phyloP scores from a whole-genome alignment of 2,797 vertebrate genomes.

The Acanthurus leucopareius region DNA sequence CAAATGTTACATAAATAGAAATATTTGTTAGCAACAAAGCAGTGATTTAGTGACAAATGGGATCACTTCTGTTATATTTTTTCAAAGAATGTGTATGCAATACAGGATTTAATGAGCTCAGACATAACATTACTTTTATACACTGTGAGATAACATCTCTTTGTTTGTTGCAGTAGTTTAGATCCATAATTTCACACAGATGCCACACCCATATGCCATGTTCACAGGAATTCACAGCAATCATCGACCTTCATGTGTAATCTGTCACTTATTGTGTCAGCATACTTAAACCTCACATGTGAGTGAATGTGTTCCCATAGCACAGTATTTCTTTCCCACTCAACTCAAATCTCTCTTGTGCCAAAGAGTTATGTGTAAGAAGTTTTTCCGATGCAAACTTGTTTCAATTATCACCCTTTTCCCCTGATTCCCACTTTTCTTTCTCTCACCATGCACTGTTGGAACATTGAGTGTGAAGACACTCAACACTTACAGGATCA shows the following conservation, averaged over 20 bases:
- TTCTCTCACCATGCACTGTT: neutral
- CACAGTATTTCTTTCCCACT: neutral
- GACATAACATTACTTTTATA: neutral
- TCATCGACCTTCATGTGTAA: conserved; percentile 65
- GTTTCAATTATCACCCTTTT: conserved; percentile 19
- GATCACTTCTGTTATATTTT: neutral
- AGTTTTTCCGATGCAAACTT: neutral
- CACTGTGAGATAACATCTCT: neutral
- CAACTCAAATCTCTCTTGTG: neutral
- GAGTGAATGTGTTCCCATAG: neutral
- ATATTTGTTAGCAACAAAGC: neutral
- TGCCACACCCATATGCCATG: neutral
- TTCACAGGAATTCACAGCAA: conserved; percentile 34
- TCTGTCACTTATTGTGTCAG: conserved; percentile 63
- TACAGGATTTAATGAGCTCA: neutral
- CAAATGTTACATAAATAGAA: neutral
- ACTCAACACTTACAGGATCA: neutral
- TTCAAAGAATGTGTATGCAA: neutral
- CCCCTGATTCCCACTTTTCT: neutral
- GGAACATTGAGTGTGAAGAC: neutral
- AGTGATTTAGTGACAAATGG: neutral
- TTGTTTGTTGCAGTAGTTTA: neutral
- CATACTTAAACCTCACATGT: conserved; percentile 22
- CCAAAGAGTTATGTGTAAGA: neutral
- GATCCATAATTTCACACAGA: neutral